These are phyloP conservation scores for Platalea minor DNA, from an alignment of 2,797 vertebrate species.

Conservation along the genomic window DNA sequence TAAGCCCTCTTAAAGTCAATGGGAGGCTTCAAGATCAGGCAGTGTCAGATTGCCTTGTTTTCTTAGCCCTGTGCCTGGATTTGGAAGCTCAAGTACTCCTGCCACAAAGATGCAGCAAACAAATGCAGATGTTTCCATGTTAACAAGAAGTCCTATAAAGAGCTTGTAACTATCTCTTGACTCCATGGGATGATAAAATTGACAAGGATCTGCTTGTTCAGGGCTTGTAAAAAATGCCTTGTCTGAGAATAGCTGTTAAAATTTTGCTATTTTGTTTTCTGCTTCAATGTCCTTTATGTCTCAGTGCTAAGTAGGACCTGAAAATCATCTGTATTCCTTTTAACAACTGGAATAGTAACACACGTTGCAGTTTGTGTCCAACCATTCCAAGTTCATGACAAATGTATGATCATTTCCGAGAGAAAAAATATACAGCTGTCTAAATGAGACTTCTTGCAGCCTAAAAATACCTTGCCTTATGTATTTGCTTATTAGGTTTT, in stretches of 20 bases:
- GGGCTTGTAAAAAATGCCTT: slow-evolving; percentile 44
- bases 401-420: background rate
- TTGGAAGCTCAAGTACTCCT: slow-evolving; percentile 4
- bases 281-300: background rate
- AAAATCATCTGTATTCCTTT: background rate
- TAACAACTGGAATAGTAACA: background rate
- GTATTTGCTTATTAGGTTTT: background rate
- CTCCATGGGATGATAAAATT: background rate
- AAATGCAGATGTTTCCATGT: background rate
- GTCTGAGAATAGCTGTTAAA: background rate
- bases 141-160: background rate
- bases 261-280: background rate
- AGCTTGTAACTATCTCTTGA: background rate
- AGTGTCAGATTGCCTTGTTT: background rate
- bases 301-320: background rate
- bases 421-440: background rate
- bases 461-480: slow-evolving; percentile 32
- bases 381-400: background rate
- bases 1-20: accelerated
- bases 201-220: slow-evolving; percentile 33
- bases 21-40: background rate
- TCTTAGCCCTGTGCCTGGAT: background rate
- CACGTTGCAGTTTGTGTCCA: background rate
- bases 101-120: slow-evolving; percentile 25
- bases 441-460: background rate